Evolutionary conservation across 2,797 vertebrate genomes (phyloP).

Genomic region (Gadopsis marmoratus): DNA sequence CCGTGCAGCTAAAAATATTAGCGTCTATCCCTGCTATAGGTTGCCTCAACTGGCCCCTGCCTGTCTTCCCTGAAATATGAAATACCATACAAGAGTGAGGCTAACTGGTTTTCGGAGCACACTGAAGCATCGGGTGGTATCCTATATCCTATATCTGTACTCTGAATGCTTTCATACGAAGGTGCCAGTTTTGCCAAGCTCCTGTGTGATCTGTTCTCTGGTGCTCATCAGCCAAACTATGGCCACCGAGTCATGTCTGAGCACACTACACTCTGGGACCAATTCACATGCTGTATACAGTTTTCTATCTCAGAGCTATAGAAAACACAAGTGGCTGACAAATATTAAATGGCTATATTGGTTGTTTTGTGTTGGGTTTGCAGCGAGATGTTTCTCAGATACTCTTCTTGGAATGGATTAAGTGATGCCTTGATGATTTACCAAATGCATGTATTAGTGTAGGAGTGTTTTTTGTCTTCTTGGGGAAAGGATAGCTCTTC

Average conservation of each 20-base stretch:
- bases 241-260: constrained; percentile 72
- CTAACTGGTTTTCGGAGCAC: constrained; percentile 33
- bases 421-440: constrained; percentile 7
- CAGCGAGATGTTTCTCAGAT: constrained; percentile 11
- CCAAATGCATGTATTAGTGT: constrained; percentile 2
- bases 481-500: background rate
- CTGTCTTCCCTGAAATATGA: constrained; percentile 37
- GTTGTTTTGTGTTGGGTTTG: constrained; percentile 24
- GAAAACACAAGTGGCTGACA: constrained; percentile 67
- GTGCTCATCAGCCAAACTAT: constrained; percentile 64
- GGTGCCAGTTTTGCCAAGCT: constrained; percentile 54
- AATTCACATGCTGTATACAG: constrained; percentile 27
- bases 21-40: background rate
- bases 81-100: constrained; percentile 60
- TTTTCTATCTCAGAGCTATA: constrained; percentile 72
- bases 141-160: background rate
- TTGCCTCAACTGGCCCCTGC: constrained; percentile 12
- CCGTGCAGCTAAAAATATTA: too few relatives aligned
- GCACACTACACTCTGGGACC: constrained; percentile 33
- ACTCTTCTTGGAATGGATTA: background rate
- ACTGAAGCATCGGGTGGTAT: background rate
- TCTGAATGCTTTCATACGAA: constrained; percentile 13
- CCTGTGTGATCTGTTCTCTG: constrained; percentile 57
- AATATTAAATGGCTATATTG: background rate
- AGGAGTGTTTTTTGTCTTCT: background rate